phyloP scores from a whole-genome alignment of 2,113 vertebrate genomes.

The Oreochromis niloticus region DNA sequence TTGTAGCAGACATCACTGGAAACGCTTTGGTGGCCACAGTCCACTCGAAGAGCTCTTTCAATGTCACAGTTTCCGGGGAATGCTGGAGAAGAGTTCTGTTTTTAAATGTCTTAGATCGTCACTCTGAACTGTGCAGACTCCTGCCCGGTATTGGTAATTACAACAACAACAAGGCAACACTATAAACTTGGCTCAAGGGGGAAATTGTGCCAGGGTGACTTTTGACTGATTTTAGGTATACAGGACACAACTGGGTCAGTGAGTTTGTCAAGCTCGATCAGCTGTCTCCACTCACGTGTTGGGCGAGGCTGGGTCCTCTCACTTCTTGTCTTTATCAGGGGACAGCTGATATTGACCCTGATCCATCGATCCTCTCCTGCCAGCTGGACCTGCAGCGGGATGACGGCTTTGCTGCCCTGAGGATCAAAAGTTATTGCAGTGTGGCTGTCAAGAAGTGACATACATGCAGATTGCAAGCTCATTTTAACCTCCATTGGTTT shows the following conservation, averaged over 20 bases:
- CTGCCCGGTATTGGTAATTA: not conserved
- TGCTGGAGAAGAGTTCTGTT: not conserved
- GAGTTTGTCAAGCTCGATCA: not conserved
- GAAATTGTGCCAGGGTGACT: not conserved
- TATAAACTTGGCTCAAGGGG: not conserved
- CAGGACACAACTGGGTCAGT: not conserved
- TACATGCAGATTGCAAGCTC: not conserved
- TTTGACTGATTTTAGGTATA: not conserved
- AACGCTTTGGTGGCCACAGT: slow-evolving; percentile 35
- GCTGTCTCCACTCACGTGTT: slow-evolving; percentile 32
- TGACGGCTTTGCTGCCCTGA: slow-evolving; percentile 39
- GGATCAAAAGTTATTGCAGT: not conserved
- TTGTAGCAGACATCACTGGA: slow-evolving; percentile 29
- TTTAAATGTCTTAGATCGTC: not conserved
- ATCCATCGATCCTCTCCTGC: slow-evolving; percentile 35
- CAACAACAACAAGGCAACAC: not conserved
- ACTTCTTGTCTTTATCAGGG: slow-evolving; percentile 20
- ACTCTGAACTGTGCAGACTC: not conserved
- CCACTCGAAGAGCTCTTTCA: slow-evolving; percentile 13
- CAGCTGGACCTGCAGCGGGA: slow-evolving; percentile 59
- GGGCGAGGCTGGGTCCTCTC: not conserved
- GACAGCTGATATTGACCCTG: slow-evolving; percentile 63
- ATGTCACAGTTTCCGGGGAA: slow-evolving; percentile 22
- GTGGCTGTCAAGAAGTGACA: not conserved
- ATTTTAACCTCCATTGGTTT: not conserved